Evolutionary conservation across 2,888 invertebrate species (phyloP).

Genomic region (Watsonalla cultraria): DNA sequence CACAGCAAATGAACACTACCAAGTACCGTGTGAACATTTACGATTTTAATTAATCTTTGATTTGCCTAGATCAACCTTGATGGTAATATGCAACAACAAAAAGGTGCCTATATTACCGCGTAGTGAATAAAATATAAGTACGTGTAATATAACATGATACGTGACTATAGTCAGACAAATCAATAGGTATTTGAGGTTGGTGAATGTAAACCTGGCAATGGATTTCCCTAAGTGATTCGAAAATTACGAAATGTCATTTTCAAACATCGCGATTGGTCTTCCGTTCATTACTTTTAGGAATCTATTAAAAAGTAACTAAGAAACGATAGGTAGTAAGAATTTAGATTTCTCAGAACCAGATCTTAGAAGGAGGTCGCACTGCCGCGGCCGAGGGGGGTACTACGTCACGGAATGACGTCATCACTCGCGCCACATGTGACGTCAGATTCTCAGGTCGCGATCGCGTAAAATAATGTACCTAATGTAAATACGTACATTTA

Average conservation of each 20-base stretch:
- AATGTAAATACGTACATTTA: no score
- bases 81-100: no score
- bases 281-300: neutral
- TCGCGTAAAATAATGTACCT: neutral
- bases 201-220: neutral
- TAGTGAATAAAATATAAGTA: neutral
- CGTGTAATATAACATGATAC: neutral
- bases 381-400: slow-evolving; percentile 27
- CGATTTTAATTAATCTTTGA: no score
- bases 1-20: neutral
- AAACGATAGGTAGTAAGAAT: slow-evolving; percentile 31
- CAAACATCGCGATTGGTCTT: neutral
- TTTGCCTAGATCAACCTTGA: no score
- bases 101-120: no score
- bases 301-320: neutral
- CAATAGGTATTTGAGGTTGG: neutral
- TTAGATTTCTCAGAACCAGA: slow-evolving; percentile 39
- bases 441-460: slow-evolving; percentile 24
- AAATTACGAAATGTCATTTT: neutral
- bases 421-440: slow-evolving; percentile 44
- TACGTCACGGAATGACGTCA: slow-evolving; percentile 66
- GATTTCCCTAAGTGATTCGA: neutral
- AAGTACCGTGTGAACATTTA: no score
- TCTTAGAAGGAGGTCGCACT: slow-evolving; percentile 32
- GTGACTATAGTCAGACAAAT: neutral